Evolutionary conservation across 2,797 vertebrate species (phyloP).

Genomic region (Pygocentrus nattereri): DNA sequence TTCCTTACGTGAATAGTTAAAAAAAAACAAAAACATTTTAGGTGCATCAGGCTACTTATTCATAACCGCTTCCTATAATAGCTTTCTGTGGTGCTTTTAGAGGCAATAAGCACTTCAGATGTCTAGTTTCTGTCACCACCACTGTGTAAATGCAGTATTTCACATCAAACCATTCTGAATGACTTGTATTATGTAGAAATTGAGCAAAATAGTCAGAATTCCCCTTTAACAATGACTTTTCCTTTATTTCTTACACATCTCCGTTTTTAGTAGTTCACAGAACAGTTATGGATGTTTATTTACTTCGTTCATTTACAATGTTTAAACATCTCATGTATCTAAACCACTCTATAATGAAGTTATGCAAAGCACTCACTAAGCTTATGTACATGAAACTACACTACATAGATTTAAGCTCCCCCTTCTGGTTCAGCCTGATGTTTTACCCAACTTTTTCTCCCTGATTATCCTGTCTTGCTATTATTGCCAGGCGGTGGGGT

Average conservation of each 20-base stretch:
- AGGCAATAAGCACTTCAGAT: background rate
- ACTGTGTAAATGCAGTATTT: background rate
- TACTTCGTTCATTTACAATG: background rate
- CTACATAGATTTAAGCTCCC: background rate
- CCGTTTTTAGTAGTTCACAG: background rate
- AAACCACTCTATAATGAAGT: constrained; percentile 10
- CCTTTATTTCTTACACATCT: background rate
- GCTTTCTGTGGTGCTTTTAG: background rate
- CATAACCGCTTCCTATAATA: too few species aligned
- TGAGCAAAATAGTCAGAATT: too few species aligned
- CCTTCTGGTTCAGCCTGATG: background rate
- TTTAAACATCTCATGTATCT: background rate
- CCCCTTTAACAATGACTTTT: background rate
- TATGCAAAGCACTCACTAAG: background rate
- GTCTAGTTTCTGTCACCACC: background rate
- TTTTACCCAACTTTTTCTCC: background rate
- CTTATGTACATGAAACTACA: background rate
- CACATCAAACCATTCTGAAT: background rate
- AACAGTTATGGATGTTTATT: background rate
- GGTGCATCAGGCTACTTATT: too few species aligned
- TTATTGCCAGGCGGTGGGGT: background rate
- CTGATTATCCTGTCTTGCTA: background rate
- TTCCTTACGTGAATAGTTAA: background rate
- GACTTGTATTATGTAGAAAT: too few species aligned
- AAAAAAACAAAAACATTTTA: background rate